Evolutionary conservation across 1,140 invertebrate species (phyloP).

Genomic region (Streblospio benedicti): DNA sequence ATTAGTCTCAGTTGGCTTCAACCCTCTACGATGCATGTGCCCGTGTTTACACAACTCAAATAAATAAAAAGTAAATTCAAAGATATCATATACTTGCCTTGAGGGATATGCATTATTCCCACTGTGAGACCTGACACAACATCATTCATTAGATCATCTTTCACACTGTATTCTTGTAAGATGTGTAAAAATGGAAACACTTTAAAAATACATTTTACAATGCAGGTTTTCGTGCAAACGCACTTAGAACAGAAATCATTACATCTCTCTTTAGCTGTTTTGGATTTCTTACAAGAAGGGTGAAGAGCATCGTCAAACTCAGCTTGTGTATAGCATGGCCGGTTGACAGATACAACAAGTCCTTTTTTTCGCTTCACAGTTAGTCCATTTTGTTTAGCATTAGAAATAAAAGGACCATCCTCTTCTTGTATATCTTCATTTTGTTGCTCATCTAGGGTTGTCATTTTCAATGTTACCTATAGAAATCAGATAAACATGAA

Average conservation of each 20-base stretch:
- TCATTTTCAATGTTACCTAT: too few relatives aligned
- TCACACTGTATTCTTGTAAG: slow-evolving; percentile 39
- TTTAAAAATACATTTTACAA: slow-evolving; percentile 24
- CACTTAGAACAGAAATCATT: slow-evolving; percentile 21
- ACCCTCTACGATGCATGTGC: too few relatives aligned
- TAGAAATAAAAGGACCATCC: too few relatives aligned
- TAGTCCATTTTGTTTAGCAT: too few relatives aligned
- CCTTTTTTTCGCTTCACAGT: too few relatives aligned
- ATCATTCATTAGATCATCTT: slow-evolving; percentile 40
- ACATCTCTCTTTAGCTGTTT: slow-evolving; percentile 17
- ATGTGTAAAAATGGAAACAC: slow-evolving; percentile 39
- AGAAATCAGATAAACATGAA: too few relatives aligned
- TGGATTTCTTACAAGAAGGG: slow-evolving; percentile 14
- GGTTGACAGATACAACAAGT: slow-evolving; percentile 34
- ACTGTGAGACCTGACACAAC: slow-evolving; percentile 50
- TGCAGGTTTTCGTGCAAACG: slow-evolving; percentile 27
- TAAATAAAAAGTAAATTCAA: too few relatives aligned
- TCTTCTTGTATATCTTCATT: too few relatives aligned
- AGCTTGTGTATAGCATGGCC: slow-evolving; percentile 40
- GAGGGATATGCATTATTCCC: slow-evolving; percentile 52
- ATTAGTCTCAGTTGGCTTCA: too few relatives aligned
- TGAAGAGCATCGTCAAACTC: slow-evolving; percentile 42
- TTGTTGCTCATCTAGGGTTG: too few relatives aligned
- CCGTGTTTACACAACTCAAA: too few relatives aligned
- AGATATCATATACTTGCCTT: too few relatives aligned